phyloP scores from a whole-genome alignment of 2,888 invertebrate genomes.

The Allygus modestus region DNA sequence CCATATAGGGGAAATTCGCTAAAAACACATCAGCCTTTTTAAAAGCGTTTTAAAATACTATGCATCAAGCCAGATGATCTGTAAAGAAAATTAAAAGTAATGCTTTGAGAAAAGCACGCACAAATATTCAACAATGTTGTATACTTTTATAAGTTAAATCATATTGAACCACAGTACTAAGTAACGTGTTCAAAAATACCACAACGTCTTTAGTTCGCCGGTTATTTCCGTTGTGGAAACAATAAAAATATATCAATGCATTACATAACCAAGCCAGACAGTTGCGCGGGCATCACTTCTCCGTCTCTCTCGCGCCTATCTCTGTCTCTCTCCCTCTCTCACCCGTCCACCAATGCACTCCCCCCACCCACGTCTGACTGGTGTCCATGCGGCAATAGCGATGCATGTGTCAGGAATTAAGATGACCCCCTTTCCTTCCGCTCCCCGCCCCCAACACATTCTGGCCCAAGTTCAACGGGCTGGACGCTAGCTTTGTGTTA shows the following conservation, averaged over 20 bases:
- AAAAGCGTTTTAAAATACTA: no score
- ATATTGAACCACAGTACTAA: no score
- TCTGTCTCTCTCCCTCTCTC: not conserved
- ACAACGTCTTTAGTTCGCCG: no score
- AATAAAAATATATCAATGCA: not conserved
- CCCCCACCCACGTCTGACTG: not conserved
- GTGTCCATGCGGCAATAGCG: conserved; percentile 23
- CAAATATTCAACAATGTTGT: no score
- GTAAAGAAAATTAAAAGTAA: no score
- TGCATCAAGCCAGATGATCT: no score
- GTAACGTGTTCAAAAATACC: no score
- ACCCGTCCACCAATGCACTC: not conserved
- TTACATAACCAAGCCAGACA: conserved; percentile 21
- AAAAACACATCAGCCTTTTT: no score
- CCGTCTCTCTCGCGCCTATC: not conserved
- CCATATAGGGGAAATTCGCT: no score
- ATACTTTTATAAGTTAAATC: no score
- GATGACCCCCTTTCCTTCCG: conserved; percentile 16
- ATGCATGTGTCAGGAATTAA: conserved; percentile 41
- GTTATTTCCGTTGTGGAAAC: conserved; percentile 20
- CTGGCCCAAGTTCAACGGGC: conserved; percentile 36
- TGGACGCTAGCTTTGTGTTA: not conserved
- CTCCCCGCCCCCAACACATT: not conserved
- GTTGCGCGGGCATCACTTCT: not conserved
- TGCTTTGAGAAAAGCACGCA: no score